Evolutionary conservation across 2,888 invertebrate species (phyloP).

Genomic region (Phyto melanocephala): DNA sequence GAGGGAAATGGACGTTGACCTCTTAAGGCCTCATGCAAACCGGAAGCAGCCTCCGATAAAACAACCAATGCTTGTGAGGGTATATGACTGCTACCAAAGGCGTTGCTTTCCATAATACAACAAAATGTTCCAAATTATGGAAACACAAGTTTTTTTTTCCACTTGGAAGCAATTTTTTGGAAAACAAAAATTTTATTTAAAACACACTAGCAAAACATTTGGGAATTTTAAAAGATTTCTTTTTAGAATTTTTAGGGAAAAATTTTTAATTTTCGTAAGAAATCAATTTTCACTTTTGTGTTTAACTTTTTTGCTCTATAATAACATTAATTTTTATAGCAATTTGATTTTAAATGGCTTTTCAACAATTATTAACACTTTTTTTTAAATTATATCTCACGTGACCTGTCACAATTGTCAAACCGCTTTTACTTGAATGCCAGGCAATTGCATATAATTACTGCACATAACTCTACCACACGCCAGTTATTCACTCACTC

Average conservation of each 20-base stretch:
- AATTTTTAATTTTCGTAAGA: background rate
- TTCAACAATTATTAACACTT: background rate
- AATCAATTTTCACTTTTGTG: background rate
- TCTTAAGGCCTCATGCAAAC: constrained; percentile 86
- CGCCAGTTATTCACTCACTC: constrained; percentile 15
- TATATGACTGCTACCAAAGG: constrained; percentile 86
- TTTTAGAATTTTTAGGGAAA: background rate
- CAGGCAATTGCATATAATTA: constrained; percentile 60
- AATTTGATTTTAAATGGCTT: no score
- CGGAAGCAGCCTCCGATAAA: constrained; percentile 87
- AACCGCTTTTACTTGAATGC: constrained; percentile 51
- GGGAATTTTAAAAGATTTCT: background rate
- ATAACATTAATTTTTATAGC: no score
- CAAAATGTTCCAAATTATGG: constrained; percentile 41
- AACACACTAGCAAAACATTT: constrained; percentile 24
- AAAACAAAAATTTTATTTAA: background rate
- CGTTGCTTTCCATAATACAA: constrained; percentile 85
- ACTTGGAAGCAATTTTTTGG: background rate
- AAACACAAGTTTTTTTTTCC: background rate
- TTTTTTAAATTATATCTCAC: constrained; percentile 51
- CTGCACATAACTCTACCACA: constrained; percentile 55
- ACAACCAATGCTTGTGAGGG: constrained; percentile 87
- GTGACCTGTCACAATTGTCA: constrained; percentile 64
- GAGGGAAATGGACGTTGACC: constrained; percentile 88
- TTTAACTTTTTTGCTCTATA: background rate